Evolutionary conservation across 2,888 invertebrate genomes (phyloP).

Genomic region (Aphodius granarius): DNA sequence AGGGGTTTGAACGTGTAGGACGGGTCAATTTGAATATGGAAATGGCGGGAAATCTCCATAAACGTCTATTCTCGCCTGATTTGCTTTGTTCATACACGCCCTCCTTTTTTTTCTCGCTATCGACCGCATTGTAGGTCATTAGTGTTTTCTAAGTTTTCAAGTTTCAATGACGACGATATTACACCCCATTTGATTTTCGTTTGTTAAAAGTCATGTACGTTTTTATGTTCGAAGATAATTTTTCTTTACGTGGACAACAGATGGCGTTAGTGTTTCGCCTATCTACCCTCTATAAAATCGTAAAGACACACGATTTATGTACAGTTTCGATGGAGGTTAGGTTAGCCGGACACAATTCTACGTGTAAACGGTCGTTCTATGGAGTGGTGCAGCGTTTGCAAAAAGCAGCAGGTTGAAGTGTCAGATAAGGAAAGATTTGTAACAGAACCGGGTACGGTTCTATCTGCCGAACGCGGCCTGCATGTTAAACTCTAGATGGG

Average conservation of each 20-base stretch:
- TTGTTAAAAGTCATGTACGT: too few species aligned
- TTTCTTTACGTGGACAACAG: background rate
- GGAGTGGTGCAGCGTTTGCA: background rate
- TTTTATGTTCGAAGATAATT: background rate
- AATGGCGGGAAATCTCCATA: background rate
- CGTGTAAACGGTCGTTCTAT: background rate
- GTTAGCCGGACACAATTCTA: background rate
- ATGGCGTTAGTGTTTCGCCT: background rate
- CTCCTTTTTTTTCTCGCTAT: background rate
- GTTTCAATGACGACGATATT: too few species aligned
- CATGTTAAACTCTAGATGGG: background rate
- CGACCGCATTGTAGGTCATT: background rate
- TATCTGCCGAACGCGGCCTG: background rate
- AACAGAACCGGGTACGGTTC: background rate
- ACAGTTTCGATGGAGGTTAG: background rate
- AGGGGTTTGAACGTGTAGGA: background rate
- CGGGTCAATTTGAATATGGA: background rate
- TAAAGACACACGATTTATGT: background rate
- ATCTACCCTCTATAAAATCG: background rate
- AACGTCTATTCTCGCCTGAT: background rate
- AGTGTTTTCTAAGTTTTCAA: background rate
- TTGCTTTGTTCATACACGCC: background rate
- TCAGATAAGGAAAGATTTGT: background rate
- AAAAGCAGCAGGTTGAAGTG: background rate
- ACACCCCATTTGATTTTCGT: too few species aligned